phyloP scores from a whole-genome alignment of 2,797 vertebrate genomes.

The Gambusia yucatana region DNA sequence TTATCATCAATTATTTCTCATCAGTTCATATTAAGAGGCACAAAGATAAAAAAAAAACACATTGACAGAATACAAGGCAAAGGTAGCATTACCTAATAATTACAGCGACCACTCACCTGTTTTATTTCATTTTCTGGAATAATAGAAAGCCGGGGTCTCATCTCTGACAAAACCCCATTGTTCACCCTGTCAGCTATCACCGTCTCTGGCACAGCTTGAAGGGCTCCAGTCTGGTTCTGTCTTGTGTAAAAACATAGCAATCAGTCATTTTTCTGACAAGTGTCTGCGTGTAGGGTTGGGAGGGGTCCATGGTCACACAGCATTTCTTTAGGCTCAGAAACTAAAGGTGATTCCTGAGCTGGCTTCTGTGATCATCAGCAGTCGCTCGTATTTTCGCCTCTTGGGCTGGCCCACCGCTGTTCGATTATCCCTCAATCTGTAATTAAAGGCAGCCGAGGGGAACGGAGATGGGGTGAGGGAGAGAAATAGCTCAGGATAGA shows the following conservation, averaged over 20 bases:
- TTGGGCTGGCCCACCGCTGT: constrained; percentile 45
- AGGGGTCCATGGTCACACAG: constrained; percentile 17
- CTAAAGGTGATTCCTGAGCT: constrained; percentile 49
- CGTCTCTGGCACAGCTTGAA: constrained; percentile 27
- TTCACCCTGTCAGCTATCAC: constrained; percentile 44
- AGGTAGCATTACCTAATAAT: constrained; percentile 38
- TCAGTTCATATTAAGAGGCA: constrained; percentile 73
- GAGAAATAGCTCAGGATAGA: constrained; percentile 54
- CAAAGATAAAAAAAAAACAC: constrained; percentile 24
- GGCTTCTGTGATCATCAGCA: constrained; percentile 39
- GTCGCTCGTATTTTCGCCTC: constrained; percentile 39
- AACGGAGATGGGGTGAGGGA: constrained; percentile 64
- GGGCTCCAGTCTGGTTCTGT: constrained; percentile 48
- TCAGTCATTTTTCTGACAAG: constrained; percentile 66
- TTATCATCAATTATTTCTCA: constrained; percentile 65
- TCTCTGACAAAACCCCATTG: constrained; percentile 40
- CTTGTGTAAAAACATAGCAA: constrained; percentile 43
- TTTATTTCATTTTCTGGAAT: constrained; percentile 46
- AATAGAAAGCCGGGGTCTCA: constrained; percentile 33
- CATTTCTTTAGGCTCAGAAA: constrained; percentile 22
- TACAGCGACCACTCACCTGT: constrained; percentile 55
- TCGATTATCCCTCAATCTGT: constrained; percentile 79
- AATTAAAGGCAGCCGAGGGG: constrained; percentile 83
- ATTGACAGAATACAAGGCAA: constrained; percentile 36
- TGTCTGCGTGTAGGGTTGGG: constrained; percentile 13